Evolutionary conservation across 2,888 invertebrate species (phyloP).

Genomic region (Apodemia mormo): DNA sequence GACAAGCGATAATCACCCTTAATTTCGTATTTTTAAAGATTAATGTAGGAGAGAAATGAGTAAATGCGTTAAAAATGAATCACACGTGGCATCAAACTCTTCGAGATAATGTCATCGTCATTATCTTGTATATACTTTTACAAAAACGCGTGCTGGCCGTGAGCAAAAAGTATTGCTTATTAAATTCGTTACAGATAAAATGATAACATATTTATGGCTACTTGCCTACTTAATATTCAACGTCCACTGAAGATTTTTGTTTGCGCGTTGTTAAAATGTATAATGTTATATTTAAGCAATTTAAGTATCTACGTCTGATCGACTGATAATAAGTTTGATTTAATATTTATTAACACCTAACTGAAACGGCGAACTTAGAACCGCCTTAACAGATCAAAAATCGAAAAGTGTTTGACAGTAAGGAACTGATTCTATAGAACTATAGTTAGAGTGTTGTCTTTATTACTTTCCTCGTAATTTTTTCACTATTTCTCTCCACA

Average conservation of each 20-base stretch:
- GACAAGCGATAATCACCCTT: constrained; percentile 22
- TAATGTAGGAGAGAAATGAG: background rate
- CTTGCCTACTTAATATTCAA: constrained; percentile 4
- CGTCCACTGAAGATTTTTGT: background rate
- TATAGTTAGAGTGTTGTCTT: no score
- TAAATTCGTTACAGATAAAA: constrained; percentile 27
- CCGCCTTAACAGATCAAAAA: no score
- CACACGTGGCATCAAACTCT: constrained; percentile 46
- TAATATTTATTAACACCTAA: background rate
- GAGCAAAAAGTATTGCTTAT: constrained; percentile 32
- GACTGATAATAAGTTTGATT: background rate
- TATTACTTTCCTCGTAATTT: no score
- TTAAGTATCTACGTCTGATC: background rate
- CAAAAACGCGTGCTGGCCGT: constrained; percentile 27
- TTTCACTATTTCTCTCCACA: no score
- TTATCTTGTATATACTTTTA: constrained; percentile 37
- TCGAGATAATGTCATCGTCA: constrained; percentile 51
- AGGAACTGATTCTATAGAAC: no score
- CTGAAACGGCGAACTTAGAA: no score
- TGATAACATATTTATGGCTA: background rate
- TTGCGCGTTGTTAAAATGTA: constrained; percentile 4
- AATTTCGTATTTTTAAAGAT: background rate
- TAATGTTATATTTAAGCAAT: constrained; percentile 12
- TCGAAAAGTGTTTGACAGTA: no score
- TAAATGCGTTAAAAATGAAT: constrained; percentile 33